Evolutionary conservation across 2,888 invertebrate species (phyloP), one percentile per base, ranked within the genome.

Genomic region (Parnassius orleans): DNA sequence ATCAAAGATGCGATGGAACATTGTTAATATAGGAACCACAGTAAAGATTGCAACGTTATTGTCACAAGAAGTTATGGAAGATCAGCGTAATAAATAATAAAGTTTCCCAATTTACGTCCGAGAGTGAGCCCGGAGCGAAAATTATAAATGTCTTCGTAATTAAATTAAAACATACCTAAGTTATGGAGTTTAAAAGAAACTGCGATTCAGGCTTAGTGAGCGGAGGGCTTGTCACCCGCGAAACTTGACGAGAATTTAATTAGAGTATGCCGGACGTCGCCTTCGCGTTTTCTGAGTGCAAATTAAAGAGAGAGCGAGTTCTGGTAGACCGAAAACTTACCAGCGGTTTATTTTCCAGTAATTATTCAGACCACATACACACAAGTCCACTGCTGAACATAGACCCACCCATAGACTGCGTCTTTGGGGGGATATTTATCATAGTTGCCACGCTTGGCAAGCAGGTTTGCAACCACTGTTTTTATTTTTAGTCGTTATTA

Each of bases 131-230:
- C 81, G 72, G 69, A 76, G 80, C 76, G 77, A 79, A 81, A 84
- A 84, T 87, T 84, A 86, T 86, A 85, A 85, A 78, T 79, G 77
- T 78, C 73, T 68, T 72, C 79, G 80, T 86, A 86, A 87, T 89
- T 86, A 84, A 87, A 87, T 87, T 87, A 80, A 86, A 86, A 85
- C 81, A 78, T 81, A 85, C 81, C 77, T 81, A 84, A 87, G 83
- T 85, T 86, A 82, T 77, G 79, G 76, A 86, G 80, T 85, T 86
- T 77, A 80, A 83, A 88, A 86, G 84, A 83, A 84, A 84, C 81
- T 80, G 80, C 80, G 72, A 79, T 84, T 83, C 75, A 72, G 76
- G 77, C 77, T 80, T 76, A 80, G 78, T 67, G 67, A 73, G 72
- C 68, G 67, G 67, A 66, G 63, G 71, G 69, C 70, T 76, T 78